Evolutionary conservation across 2,113 vertebrate species (phyloP).

Genomic region (Lagopus leucura): DNA sequence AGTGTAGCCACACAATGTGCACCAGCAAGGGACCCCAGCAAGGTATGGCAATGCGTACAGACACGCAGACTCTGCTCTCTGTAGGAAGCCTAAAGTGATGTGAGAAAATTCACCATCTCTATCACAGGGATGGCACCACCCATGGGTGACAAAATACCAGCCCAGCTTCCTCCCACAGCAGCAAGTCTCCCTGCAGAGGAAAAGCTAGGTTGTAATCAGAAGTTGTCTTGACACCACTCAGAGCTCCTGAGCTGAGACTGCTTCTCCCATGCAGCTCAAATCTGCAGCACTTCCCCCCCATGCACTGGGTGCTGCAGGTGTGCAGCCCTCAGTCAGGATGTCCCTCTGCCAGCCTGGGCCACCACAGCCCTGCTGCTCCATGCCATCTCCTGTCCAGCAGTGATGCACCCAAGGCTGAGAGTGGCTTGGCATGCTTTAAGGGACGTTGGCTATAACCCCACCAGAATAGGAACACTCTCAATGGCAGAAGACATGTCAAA

Average conservation of each 20-base stretch:
- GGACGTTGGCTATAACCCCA: background rate
- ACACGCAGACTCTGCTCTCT: background rate
- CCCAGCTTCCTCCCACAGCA: background rate
- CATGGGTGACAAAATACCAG: background rate
- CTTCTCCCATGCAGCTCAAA: background rate
- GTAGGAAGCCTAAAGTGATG: background rate
- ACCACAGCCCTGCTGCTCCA: background rate
- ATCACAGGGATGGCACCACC: background rate
- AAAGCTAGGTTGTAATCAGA: background rate
- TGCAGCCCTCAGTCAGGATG: fast-evolving
- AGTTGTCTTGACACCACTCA: background rate
- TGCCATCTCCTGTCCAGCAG: background rate
- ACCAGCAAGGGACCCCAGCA: background rate
- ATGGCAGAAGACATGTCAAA: background rate
- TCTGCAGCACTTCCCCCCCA: background rate
- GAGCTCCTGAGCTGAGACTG: background rate
- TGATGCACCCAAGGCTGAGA: background rate
- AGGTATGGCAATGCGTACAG: background rate
- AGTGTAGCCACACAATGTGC: background rate
- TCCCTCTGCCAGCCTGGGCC: background rate
- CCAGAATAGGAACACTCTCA: background rate
- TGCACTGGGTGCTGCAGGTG: background rate
- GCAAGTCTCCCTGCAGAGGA: background rate
- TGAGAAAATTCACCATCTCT: background rate
- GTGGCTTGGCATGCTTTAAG: background rate